These are phyloP conservation scores for Eumerus sabulonum DNA, from an alignment of 2,888 invertebrate genomes.

Conservation along the genomic window DNA sequence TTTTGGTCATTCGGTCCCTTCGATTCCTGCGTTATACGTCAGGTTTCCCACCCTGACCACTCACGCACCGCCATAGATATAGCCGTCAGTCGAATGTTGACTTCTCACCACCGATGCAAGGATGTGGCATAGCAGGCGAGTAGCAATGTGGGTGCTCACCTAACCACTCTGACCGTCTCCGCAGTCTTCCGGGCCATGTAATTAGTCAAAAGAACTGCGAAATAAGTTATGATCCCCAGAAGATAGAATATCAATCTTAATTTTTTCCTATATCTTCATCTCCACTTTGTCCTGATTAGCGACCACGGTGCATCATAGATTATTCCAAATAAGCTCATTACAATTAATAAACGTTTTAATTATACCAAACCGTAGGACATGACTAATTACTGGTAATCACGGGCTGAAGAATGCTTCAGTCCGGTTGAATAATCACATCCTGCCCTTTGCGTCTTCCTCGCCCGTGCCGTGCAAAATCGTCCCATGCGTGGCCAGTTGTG, in stretches of 20 bases:
- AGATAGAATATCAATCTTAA: no score
- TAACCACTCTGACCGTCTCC: no score
- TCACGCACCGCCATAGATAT: constrained; percentile 13
- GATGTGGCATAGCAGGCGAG: not conserved
- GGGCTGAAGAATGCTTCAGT: constrained; percentile 30
- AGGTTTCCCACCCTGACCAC: constrained; percentile 2
- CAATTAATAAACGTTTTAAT: constrained; percentile 57
- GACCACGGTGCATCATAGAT: constrained; percentile 19
- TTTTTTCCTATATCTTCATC: not conserved
- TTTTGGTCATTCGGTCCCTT: constrained; percentile 45
- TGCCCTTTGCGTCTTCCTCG: no score
- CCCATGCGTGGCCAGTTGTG: no score
- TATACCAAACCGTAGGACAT: constrained; percentile 35
- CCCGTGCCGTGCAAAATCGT: no score
- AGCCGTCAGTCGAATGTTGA: constrained; percentile 12
- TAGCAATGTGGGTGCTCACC: no score
- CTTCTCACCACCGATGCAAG: constrained; percentile 16
- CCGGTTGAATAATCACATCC: constrained; percentile 26
- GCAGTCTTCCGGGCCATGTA: constrained; percentile 40
- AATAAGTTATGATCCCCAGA: constrained; percentile 38
- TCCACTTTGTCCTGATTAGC: not conserved
- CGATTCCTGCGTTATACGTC: constrained; percentile 22
- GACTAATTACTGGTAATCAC: constrained; percentile 48
- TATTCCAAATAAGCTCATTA: constrained; percentile 39
- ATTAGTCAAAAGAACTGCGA: constrained; percentile 52